Evolutionary conservation across 2,888 invertebrate species (phyloP), one percentile per base, ranked within the genome.

Genomic region (Tupiocoris notatus): DNA sequence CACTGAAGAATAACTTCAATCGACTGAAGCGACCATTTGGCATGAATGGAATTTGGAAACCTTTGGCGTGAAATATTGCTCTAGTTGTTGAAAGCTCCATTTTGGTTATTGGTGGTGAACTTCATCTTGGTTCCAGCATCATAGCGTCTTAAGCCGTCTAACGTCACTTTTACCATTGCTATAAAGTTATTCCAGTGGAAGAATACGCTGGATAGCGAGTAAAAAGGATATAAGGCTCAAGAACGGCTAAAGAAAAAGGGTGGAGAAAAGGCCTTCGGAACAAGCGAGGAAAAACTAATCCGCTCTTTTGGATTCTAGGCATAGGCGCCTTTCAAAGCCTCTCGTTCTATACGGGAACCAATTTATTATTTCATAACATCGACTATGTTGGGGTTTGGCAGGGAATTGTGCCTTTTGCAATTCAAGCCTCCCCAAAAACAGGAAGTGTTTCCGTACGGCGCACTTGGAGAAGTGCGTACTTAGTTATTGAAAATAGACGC

Each of bases 351-450:
- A 70, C 70, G 59, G 39, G 18, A 70, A 59, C 70, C 59, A 70
- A 70, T 70, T 70, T 70, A 70, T 70, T 70, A 59, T 70, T 70
- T 70, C 70, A 70, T 70, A 70, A 70, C 70, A 58, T 54, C 58
- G 70, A 18, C 70, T n/a, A 18, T 39, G 39, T 39, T 39, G 39
- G 39, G 39, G 39, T 39, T 39, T 12, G 25, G 65, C 20, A 39
- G 39, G 24, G 24, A 24, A 64, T n/a, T 64, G 22, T 64, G 64
- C 63, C 22, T 39, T 39, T 39, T 12, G 12, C 39, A 7, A 39
- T 39, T 3, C 39, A 39, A 39, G 39, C 12, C 39, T 12, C 39
- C 39, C 39, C 39, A 39, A 39, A n/a, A n/a, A 39, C 39, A 3
- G 6, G 39, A 39, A 39, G 39, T 12, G 12, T 12, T n/a, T 39